Evolutionary conservation across 1,140 invertebrate genomes (phyloP).

Genomic region (Lucilia cuprina): DNA sequence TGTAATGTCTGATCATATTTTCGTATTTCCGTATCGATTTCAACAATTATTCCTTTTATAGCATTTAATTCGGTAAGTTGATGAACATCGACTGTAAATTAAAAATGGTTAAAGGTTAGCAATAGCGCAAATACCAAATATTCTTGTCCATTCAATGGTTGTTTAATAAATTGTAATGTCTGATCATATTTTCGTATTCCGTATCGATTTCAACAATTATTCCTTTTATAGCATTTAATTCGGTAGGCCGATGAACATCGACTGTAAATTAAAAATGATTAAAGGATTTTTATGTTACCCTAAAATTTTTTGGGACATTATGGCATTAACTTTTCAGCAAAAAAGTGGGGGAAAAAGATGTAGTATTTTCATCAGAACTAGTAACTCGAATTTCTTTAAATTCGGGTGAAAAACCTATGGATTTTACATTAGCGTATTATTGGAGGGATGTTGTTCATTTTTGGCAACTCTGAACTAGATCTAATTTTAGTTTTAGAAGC

Average conservation of each 20-base stretch:
- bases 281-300: too few species aligned
- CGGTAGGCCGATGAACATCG: neutral
- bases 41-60: constrained; percentile 25
- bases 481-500: too few species aligned
- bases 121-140: constrained; percentile 34
- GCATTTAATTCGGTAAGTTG: neutral
- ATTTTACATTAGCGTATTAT: too few species aligned
- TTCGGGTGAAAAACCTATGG: too few species aligned
- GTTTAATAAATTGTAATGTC: constrained; percentile 34
- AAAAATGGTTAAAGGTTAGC: neutral
- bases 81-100: constrained; percentile 33
- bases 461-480: too few species aligned
- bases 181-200: constrained; percentile 31
- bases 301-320: too few species aligned
- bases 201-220: constrained; percentile 36
- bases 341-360: too few species aligned
- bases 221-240: neutral
- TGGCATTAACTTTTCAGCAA: too few species aligned
- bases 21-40: constrained; percentile 34
- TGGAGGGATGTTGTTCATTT: too few species aligned
- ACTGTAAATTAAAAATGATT: constrained; percentile 34
- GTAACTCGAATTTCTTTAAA: too few species aligned
- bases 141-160: constrained; percentile 32
- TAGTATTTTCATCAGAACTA: too few species aligned
- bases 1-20: constrained; percentile 35